A percentile compares a stretch with the other conserved stretches of the same genome.
These are phyloP conservation scores for Caenorhabditis plicata DNA, from an alignment of 2,888 invertebrate species.

Conservation along the genomic window DNA sequence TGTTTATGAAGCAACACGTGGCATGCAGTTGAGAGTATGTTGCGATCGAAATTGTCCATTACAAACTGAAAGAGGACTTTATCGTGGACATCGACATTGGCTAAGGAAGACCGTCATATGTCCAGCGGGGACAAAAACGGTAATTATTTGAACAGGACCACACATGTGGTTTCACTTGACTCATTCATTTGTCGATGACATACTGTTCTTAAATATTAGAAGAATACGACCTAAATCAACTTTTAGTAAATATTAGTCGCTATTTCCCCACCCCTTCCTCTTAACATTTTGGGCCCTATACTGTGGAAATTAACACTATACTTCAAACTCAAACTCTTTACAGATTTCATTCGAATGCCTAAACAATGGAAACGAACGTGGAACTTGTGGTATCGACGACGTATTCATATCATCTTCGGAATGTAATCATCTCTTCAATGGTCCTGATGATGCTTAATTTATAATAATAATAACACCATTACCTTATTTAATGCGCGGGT, in stretches of 20 bases:
- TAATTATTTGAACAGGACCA: slow-evolving; percentile 13
- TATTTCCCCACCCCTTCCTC: too few species aligned
- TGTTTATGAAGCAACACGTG: slow-evolving; percentile 55
- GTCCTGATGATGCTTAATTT: slow-evolving; percentile 8
- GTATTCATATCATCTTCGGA: slow-evolving; percentile 40
- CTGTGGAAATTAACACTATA: too few species aligned
- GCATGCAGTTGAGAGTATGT: slow-evolving; percentile 53
- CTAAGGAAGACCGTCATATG: slow-evolving; percentile 45
- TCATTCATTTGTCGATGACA: too few species aligned
- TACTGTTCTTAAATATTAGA: too few species aligned
- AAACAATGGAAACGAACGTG: slow-evolving; percentile 51
- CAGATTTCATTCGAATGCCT: slow-evolving; percentile 62
- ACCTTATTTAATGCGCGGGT: background rate
- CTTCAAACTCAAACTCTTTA: too few species aligned
- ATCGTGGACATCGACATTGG: slow-evolving; percentile 53
- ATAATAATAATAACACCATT: background rate
- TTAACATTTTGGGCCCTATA: background rate
- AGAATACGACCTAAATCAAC: too few species aligned
- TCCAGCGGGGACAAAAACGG: slow-evolving; percentile 53
- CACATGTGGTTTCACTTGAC: too few species aligned
- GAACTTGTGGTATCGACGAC: slow-evolving; percentile 60
- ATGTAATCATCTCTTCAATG: slow-evolving; percentile 41
- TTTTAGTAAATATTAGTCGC: too few species aligned
- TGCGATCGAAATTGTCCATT: slow-evolving; percentile 58
- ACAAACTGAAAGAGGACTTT: slow-evolving; percentile 53